phyloP scores from a whole-genome alignment of 1,140 invertebrate genomes.

The Leguminivora glycinivorella region DNA sequence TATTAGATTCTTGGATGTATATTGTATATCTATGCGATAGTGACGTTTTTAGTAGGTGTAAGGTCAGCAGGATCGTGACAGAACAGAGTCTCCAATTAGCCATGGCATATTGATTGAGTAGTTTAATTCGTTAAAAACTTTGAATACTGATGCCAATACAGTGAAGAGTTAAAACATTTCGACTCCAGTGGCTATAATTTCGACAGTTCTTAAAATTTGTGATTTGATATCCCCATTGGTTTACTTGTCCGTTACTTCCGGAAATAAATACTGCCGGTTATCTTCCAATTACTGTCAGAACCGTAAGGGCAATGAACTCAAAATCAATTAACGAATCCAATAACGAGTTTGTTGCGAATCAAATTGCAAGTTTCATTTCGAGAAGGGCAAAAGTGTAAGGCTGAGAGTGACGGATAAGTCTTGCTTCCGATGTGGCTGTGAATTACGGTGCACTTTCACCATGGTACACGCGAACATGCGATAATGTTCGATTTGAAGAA shows the following conservation, averaged over 20 bases:
- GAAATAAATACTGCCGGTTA: background rate
- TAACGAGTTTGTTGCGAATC: slow-evolving; percentile 8
- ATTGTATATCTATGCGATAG: background rate
- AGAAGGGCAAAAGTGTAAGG: background rate
- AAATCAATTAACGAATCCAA: slow-evolving; percentile 10
- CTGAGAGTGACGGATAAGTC: background rate
- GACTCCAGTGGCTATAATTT: too few species aligned
- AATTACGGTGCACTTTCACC: slow-evolving; percentile 4
- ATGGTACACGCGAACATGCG: background rate
- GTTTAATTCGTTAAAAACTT: background rate
- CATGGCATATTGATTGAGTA: background rate
- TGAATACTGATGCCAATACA: too few species aligned
- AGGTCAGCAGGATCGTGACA: background rate
- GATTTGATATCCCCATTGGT: background rate
- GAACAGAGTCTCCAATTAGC: background rate
- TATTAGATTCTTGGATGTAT: background rate
- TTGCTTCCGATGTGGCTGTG: background rate
- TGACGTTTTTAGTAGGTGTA: background rate
- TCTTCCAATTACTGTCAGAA: background rate
- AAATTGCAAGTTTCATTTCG: background rate
- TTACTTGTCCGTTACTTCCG: background rate
- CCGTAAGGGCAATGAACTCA: background rate
- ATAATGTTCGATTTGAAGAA: slow-evolving; percentile 2
- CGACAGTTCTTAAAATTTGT: background rate
- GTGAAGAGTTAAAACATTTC: too few species aligned